Evolutionary conservation across 2,113 vertebrate species (phyloP), one percentile per base, ranked within the genome.

Genomic region (Oreochromis aureus): DNA sequence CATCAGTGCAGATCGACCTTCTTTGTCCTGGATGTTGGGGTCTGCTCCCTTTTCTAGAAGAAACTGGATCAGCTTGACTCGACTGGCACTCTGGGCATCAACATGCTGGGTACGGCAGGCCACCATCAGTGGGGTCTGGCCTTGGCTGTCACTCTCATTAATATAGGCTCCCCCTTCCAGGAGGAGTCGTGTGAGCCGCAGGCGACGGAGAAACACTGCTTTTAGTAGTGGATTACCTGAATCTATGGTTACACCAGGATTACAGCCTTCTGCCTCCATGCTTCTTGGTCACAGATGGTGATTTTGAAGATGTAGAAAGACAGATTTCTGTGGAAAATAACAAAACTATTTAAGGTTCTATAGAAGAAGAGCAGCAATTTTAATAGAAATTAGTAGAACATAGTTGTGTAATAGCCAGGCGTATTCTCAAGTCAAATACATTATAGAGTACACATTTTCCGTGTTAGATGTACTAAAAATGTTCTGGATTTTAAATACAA

Each of bases 11-110:
- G 98, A 98, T 89, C 97, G 96, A 1, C 98, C 98, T 2, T 96
- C 96, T 86, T 98, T 98, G 96, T 98, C 98, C 90, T 99, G 98
- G 80, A 98, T 99, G 92, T 99, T 97, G 0, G 98, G 97, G 86
- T 99, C 98, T 0, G 98, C 98, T n/a, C 97, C 97, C 80, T 97
- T 98, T 90, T 99, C 97, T 82, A 99, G 94, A 3, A 99, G 96
- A 79, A 98, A 99, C 86, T 97, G 97, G 22, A 99, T 96, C 95
- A 98, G 97, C 89, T 96, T 98, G 55, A 92, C 96, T 90, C 97
- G 97, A 92, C 97, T 96, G 59, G 96, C 96, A 1, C 98, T 97
- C 93, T 98, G 98, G 8, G 93, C 69, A 58, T 99, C 98, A 0
- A 81, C 80, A 4, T 98, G 97, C 13, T 94, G 96, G 24, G 96